Conservation (phyloP, 1,140 invertebrate species). For the Drosophila arizonae region DNA sequence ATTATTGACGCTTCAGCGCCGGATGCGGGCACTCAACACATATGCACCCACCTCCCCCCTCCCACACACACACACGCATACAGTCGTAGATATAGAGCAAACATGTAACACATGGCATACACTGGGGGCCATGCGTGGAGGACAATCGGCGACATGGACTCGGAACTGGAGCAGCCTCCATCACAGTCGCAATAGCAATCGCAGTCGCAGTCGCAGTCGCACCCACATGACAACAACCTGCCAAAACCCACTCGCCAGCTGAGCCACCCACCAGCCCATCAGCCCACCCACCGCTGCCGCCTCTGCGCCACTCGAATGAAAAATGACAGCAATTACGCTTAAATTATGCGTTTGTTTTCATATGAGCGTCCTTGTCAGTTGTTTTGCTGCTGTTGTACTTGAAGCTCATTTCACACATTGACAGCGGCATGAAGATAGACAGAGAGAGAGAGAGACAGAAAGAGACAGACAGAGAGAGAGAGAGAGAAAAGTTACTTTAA, state of each 20-base stretch:
- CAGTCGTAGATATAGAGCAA: not conserved
- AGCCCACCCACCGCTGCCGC: not conserved
- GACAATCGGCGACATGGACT: constrained; percentile 60
- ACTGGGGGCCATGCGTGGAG: constrained; percentile 28
- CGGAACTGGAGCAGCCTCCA: constrained; percentile 57
- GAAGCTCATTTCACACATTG: constrained; percentile 77
- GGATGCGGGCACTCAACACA: constrained; percentile 59
- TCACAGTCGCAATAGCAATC: not conserved
- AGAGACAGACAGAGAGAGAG: constrained; percentile 4
- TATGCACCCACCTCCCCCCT: not conserved
- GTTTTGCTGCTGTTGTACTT: constrained; percentile 61
- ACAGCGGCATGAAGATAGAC: constrained; percentile 39
- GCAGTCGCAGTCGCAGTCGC: not conserved
- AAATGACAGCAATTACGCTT: constrained; percentile 82
- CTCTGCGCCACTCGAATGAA: constrained; percentile 66
- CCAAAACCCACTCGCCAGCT: not conserved
- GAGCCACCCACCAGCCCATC: not conserved
- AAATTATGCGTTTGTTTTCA: constrained; percentile 82
- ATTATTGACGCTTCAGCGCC: constrained; percentile 72
- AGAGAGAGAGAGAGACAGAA: not conserved
- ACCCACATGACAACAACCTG: constrained; percentile 24
- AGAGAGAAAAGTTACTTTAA: not conserved
- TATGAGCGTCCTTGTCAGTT: constrained; percentile 77
- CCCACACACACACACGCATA: not conserved
- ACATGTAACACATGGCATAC: not conserved